These are phyloP conservation scores for Eristalis pertinax DNA, from an alignment of 2,888 invertebrate species.

Conservation along the genomic window DNA sequence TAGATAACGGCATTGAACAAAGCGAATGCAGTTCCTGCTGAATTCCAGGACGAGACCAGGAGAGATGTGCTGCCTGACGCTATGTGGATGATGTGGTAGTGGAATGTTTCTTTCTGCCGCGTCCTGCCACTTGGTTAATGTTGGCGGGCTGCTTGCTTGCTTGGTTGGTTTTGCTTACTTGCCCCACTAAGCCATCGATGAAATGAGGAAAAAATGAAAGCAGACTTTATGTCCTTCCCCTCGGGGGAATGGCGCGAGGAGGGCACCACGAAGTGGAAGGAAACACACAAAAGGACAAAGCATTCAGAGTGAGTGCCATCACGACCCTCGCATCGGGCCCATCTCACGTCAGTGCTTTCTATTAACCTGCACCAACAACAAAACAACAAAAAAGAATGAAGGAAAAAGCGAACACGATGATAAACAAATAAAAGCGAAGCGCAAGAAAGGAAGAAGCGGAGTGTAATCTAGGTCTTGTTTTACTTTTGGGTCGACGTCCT, in stretches of 20 bases:
- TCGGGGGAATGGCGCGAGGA: neutral
- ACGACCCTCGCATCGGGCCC: slow-evolving; percentile 27
- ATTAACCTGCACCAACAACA: slow-evolving; percentile 39
- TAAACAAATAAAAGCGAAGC: slow-evolving; percentile 13
- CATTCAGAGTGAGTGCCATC: slow-evolving; percentile 25
- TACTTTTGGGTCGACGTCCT: slow-evolving; percentile 67
- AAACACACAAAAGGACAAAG: slow-evolving; percentile 32
- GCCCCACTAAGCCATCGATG: slow-evolving; percentile 68
- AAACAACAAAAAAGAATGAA: neutral
- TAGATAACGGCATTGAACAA: slow-evolving; percentile 59
- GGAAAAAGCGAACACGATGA: slow-evolving; percentile 7
- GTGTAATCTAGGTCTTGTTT: slow-evolving; percentile 67
- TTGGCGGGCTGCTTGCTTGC: neutral
- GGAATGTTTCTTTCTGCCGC: slow-evolving; percentile 23
- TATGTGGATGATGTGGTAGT: slow-evolving; percentile 32
- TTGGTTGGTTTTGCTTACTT: slow-evolving; percentile 46
- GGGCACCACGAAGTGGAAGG: neutral
- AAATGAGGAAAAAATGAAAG: slow-evolving; percentile 63
- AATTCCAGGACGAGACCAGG: neutral
- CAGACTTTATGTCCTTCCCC: slow-evolving; percentile 54
- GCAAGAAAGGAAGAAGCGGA: slow-evolving; percentile 42
- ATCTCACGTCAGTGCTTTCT: slow-evolving; percentile 40
- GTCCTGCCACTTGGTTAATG: neutral
- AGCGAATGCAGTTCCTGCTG: slow-evolving; percentile 53
- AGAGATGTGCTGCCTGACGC: too few relatives aligned